Conservation (phyloP, 1,140 invertebrate species). For the Cheumatopsyche charites region DNA sequence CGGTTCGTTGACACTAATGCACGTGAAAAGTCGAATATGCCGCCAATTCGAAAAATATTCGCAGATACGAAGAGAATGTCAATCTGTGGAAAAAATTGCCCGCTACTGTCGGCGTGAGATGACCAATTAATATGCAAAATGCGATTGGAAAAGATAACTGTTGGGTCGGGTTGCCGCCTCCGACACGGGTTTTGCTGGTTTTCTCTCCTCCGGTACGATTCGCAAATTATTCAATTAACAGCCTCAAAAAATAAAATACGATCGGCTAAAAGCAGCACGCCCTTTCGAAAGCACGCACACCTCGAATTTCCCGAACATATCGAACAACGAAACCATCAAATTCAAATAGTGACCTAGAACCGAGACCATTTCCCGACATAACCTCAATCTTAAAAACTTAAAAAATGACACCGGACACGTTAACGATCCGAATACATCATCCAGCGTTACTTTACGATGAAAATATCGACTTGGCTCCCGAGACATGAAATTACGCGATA, state of each 20-base stretch:
- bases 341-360: too few relatives aligned
- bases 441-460: too few relatives aligned
- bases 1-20: neutral
- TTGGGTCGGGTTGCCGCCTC: slow-evolving; percentile 4
- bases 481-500: slow-evolving; percentile 16
- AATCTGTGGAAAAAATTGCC: neutral
- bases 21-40: neutral
- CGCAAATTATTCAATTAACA: slow-evolving; percentile 30
- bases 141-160: slow-evolving; percentile 29
- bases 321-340: neutral
- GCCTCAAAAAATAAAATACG: neutral
- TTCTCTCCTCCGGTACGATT: slow-evolving; percentile 27
- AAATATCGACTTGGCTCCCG: neutral
- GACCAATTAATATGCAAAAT: slow-evolving; percentile 37
- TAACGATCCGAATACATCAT: too few relatives aligned
- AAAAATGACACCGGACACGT: too few relatives aligned
- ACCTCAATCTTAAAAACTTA: too few relatives aligned
- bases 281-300: neutral
- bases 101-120: neutral
- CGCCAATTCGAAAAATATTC: neutral
- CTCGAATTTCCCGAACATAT: neutral
- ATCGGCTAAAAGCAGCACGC: neutral
- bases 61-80: too few relatives aligned
- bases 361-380: too few relatives aligned
- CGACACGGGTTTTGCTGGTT: slow-evolving; percentile 36